Percentiles rank a stretch among this genome's conserved stretches.
Evolutionary conservation across 2,113 vertebrate species (phyloP).

Genomic region (Lophochroa leadbeateri): DNA sequence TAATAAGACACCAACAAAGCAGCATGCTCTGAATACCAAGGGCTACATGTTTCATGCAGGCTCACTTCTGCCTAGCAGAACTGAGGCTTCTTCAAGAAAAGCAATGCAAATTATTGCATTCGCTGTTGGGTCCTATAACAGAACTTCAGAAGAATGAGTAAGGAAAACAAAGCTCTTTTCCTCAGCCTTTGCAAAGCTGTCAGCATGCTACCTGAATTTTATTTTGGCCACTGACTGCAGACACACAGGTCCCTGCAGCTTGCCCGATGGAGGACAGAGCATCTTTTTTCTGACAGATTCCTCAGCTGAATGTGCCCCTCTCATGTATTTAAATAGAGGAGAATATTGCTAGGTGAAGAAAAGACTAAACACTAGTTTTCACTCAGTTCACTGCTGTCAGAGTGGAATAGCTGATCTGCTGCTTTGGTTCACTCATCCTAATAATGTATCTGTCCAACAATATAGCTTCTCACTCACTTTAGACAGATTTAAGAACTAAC

Average conservation of each 20-base stretch:
- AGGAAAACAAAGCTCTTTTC: neutral
- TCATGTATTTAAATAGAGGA: neutral
- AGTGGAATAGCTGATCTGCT: neutral
- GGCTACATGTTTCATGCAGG: neutral
- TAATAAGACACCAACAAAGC: neutral
- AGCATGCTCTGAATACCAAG: neutral
- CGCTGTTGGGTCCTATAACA: neutral
- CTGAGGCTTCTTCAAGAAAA: neutral
- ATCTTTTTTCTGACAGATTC: neutral
- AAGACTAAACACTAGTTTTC: neutral
- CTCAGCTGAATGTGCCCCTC: neutral
- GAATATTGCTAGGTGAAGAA: neutral
- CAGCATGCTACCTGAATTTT: neutral
- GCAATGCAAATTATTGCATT: conserved; percentile 21
- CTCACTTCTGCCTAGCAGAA: neutral
- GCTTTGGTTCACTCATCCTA: neutral
- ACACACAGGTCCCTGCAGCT: neutral
- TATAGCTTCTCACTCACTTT: neutral
- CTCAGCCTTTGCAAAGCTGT: neutral
- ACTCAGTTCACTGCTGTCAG: neutral
- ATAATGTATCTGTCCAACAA: neutral
- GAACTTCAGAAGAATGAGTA: neutral
- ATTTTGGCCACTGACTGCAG: neutral
- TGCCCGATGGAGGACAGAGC: neutral
- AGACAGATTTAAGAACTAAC: neutral